Conservation (phyloP, 2,888 invertebrate species). For the Amphipoea oculea region DNA sequence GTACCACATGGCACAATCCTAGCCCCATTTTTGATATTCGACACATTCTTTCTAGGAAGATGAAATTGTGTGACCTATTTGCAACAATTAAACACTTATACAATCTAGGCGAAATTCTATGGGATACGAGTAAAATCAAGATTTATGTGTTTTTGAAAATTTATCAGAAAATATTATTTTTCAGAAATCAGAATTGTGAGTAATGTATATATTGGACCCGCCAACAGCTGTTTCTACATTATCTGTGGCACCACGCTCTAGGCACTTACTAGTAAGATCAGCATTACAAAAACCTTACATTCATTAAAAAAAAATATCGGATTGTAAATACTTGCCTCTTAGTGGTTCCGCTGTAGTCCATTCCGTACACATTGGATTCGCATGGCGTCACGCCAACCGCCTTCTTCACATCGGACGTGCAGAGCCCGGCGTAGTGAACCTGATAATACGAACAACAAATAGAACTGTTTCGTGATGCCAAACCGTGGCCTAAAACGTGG, state of each 20-base stretch:
- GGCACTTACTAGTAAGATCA: not conserved
- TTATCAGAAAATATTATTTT: too few species aligned
- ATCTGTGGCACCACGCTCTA: not conserved
- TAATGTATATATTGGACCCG: not conserved
- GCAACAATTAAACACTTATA: too few species aligned
- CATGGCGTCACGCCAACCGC: constrained; percentile 1
- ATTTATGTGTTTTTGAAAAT: too few species aligned
- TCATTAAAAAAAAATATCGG: too few species aligned
- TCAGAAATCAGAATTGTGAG: too few species aligned
- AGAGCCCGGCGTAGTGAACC: constrained; percentile 73
- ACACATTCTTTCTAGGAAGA: too few species aligned
- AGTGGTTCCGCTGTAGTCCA: constrained; percentile 79
- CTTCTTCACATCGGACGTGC: constrained; percentile 7
- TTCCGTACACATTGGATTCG: constrained; percentile 65
- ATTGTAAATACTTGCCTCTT: constrained; percentile 41
- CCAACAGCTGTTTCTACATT: not conserved
- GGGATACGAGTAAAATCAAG: too few species aligned
- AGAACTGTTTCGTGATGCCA: not conserved
- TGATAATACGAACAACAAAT: constrained; percentile 24
- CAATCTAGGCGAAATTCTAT: too few species aligned
- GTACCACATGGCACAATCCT: too few species aligned
- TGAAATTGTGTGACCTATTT: too few species aligned
- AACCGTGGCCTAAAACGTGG: not conserved
- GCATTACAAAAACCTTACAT: not conserved
- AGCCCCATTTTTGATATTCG: too few species aligned